These are phyloP conservation scores for Keiferia lycopersicella DNA, from an alignment of 2,888 invertebrate genomes.

Conservation along the genomic window DNA sequence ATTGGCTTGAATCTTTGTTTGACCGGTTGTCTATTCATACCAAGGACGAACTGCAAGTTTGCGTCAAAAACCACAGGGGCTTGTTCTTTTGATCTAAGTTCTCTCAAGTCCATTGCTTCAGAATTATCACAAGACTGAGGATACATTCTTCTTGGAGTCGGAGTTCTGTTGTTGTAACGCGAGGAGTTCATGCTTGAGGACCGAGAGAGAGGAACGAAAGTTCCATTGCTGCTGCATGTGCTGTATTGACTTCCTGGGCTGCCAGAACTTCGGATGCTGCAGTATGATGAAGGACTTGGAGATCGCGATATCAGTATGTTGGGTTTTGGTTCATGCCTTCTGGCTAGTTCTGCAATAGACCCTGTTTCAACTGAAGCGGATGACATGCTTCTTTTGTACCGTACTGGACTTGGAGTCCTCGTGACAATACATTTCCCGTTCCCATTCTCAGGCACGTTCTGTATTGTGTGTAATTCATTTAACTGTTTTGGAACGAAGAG, in stretches of 20 bases:
- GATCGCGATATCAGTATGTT: conserved; percentile 75
- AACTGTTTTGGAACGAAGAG: conserved; percentile 69
- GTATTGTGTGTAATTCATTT: conserved; percentile 69
- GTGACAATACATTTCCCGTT: conserved; percentile 56
- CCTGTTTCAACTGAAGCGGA: conserved; percentile 71
- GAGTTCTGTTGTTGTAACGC: conserved; percentile 61
- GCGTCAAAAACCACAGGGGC: conserved; percentile 91
- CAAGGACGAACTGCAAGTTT: conserved; percentile 89
- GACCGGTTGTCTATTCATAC: conserved; percentile 86
- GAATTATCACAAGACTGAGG: conserved; percentile 82
- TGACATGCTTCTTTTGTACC: conserved; percentile 66
- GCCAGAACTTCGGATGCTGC: conserved; percentile 63
- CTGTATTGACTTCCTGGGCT: conserved; percentile 74
- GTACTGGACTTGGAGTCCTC: conserved; percentile 63
- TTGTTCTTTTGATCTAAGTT: conserved; percentile 84
- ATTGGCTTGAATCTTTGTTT: conserved; percentile 85
- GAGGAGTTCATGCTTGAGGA: conserved; percentile 70
- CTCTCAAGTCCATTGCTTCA: conserved; percentile 77
- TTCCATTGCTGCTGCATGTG: conserved; percentile 73
- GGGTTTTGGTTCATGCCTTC: conserved; percentile 58
- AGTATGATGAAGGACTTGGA: conserved; percentile 79
- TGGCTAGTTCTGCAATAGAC: conserved; percentile 74
- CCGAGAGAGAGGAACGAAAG: conserved; percentile 67
- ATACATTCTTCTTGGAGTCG: conserved; percentile 84
- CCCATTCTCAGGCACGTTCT: conserved; percentile 52